Percentiles rank a stretch among this genome's conserved stretches.
Conservation (phyloP, 2,113 vertebrate genomes). For the Paramormyrops kingsleyae region DNA sequence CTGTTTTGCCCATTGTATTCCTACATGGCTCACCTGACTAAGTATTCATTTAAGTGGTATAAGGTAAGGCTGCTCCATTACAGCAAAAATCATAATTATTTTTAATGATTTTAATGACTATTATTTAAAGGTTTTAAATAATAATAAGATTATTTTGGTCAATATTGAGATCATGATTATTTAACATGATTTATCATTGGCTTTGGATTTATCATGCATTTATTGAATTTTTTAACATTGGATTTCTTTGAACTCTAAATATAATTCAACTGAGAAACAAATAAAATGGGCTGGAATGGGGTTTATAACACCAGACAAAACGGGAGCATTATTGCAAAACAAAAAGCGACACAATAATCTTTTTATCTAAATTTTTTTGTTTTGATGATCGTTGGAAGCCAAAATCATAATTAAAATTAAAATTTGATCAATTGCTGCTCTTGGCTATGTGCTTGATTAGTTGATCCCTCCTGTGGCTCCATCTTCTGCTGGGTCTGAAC, state of each 20-base stretch:
- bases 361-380: neutral
- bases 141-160: neutral
- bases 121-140: too few relatives aligned
- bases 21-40: constrained; percentile 50
- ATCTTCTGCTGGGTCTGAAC: neutral
- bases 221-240: neutral
- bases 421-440: neutral
- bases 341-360: neutral
- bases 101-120: too few relatives aligned
- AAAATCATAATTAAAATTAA: neutral
- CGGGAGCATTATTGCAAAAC: neutral
- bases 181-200: neutral
- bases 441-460: neutral
- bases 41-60: constrained; percentile 66
- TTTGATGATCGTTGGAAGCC: neutral
- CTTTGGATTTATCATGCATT: neutral
- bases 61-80: constrained; percentile 59
- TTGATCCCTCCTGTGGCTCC: neutral
- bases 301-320: neutral
- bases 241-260: neutral
- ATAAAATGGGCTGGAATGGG: too few relatives aligned
- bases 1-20: constrained; percentile 65
- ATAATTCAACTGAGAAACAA: neutral
- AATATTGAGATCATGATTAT: neutral
- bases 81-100: neutral